Percentiles rank a stretch among this genome's conserved stretches.
Conservation (phyloP, 2,113 vertebrate species). For the Pionites leucogaster region DNA sequence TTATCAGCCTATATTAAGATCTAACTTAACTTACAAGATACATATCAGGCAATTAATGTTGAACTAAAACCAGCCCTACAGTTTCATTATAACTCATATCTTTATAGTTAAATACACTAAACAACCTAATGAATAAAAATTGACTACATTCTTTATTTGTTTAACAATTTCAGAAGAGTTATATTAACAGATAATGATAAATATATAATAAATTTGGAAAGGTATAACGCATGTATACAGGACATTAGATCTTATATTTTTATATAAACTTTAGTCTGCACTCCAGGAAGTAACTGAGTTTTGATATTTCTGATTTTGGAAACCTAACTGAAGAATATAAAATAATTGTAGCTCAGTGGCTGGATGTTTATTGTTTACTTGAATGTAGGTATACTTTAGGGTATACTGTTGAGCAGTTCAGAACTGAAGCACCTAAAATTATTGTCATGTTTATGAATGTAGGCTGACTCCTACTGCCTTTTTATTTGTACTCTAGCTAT, state of each 20-base stretch:
- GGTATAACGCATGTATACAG: not conserved
- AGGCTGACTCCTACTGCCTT: not conserved
- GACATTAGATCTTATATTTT: not conserved
- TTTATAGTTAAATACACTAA: not conserved
- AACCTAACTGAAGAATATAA: not conserved
- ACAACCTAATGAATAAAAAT: not conserved
- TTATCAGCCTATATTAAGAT: conserved; percentile 8
- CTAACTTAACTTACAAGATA: conserved; percentile 35
- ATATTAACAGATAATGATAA: not conserved
- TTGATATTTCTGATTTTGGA: not conserved
- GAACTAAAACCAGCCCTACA: not conserved
- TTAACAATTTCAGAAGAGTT: not conserved
- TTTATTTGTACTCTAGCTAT: not conserved
- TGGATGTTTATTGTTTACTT: not conserved
- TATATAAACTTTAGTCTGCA: not conserved
- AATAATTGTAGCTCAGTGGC: not conserved
- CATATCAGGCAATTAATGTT: conserved; percentile 6
- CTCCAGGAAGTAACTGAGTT: not conserved
- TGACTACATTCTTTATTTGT: not conserved
- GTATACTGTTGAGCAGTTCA: not conserved
- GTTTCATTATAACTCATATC: not conserved
- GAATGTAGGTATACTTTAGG: not conserved
- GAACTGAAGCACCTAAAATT: not conserved
- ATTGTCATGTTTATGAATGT: not conserved
- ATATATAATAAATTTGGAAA: not conserved